Evolutionary conservation across 2,888 invertebrate genomes (phyloP).

Genomic region (Athripsodes cinereus): DNA sequence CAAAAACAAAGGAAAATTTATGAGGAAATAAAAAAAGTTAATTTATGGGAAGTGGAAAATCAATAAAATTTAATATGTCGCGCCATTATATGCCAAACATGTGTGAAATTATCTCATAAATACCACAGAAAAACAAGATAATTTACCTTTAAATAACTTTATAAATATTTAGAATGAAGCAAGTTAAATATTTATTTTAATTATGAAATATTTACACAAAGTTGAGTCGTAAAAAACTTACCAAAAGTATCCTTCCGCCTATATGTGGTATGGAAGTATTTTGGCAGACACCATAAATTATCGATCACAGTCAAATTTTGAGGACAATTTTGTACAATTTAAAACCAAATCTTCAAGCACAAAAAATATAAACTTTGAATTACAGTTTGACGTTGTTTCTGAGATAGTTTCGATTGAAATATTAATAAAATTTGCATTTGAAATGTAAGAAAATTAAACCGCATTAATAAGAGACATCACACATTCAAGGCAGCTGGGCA

Average conservation of each 20-base stretch:
- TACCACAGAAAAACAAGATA: too few species aligned
- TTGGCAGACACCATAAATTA: not conserved
- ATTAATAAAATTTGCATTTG: not conserved
- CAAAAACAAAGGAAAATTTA: not conserved
- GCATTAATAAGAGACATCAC: not conserved
- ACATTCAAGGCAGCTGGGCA: slow-evolving; percentile 33
- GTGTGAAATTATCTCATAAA: not conserved
- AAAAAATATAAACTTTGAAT: too few species aligned
- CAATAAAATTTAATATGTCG: not conserved
- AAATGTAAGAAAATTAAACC: not conserved
- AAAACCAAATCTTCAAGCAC: too few species aligned
- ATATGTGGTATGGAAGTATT: not conserved
- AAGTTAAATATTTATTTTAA: too few species aligned
- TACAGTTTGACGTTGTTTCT: not conserved
- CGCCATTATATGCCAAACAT: not conserved
- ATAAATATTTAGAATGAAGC: too few species aligned
- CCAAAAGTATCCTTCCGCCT: not conserved
- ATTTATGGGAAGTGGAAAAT: not conserved
- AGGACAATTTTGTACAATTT: too few species aligned
- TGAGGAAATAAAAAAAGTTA: not conserved
- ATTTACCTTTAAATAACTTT: too few species aligned
- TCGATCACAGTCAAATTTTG: not conserved
- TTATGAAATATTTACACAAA: not conserved
- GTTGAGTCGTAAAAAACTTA: not conserved
- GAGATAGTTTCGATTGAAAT: not conserved